Conservation (phyloP, 2,888 invertebrate species). For the Tiphia femorata region DNA sequence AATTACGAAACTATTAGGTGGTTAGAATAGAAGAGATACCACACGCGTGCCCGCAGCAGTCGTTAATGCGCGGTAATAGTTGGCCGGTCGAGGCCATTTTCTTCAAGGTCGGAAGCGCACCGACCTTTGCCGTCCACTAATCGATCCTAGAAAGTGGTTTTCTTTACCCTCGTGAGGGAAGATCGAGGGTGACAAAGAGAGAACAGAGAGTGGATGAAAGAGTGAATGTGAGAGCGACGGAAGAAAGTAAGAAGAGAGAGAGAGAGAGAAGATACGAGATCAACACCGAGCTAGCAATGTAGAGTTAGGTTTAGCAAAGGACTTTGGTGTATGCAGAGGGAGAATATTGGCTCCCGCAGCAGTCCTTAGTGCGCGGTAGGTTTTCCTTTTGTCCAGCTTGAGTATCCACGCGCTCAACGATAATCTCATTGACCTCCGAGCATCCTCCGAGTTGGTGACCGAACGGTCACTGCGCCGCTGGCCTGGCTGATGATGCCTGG, state of each 20-base stretch:
- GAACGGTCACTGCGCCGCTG: slow-evolving; percentile 21
- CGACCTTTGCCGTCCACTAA: no score
- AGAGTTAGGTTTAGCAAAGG: slow-evolving; percentile 3
- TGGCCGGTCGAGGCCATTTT: not conserved
- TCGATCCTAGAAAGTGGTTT: no score
- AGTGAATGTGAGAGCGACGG: not conserved
- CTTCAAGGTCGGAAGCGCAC: no score
- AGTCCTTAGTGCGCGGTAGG: slow-evolving; percentile 47
- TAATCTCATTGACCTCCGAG: slow-evolving; percentile 36
- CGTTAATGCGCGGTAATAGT: slow-evolving; percentile 29
- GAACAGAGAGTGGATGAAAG: no score
- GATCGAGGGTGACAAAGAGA: no score
- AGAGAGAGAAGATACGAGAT: slow-evolving; percentile 11
- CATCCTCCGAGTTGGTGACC: slow-evolving; percentile 30
- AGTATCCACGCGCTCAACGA: slow-evolving; percentile 4
- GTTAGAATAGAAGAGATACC: no score
- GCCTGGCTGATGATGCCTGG: slow-evolving; percentile 9
- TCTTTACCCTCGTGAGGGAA: no score
- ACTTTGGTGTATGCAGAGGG: no score
- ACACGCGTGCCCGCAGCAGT: slow-evolving; percentile 27
- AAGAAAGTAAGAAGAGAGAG: not conserved
- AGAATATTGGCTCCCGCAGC: slow-evolving; percentile 48
- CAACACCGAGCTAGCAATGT: slow-evolving; percentile 12
- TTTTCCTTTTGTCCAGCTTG: slow-evolving; percentile 7
- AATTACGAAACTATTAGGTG: no score